Conservation (phyloP, 2,888 invertebrate genomes). For the Erebia aethiops region DNA sequence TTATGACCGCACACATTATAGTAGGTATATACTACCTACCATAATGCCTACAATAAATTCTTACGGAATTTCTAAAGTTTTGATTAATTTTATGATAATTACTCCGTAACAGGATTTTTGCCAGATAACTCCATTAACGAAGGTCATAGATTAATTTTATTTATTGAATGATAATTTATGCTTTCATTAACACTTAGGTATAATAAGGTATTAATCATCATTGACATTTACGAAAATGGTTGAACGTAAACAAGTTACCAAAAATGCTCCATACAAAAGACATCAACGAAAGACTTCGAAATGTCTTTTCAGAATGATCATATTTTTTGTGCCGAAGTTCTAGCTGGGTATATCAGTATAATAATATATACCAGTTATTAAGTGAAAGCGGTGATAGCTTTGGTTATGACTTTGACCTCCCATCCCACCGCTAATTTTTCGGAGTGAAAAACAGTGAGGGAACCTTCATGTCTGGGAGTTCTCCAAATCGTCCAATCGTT, state of each 20-base stretch:
- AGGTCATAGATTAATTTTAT: neutral
- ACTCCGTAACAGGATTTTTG: neutral
- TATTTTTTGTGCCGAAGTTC: neutral
- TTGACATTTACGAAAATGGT: conserved; percentile 12
- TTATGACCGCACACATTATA: too few species aligned
- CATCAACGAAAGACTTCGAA: neutral
- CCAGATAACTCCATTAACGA: neutral
- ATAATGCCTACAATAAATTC: too few species aligned
- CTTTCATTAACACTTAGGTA: neutral
- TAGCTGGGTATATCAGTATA: neutral
- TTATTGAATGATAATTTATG: neutral
- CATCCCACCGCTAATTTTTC: too few species aligned
- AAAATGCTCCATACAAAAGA: conserved; percentile 10
- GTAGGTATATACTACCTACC: too few species aligned
- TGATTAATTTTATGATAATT: neutral
- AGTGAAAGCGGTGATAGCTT: too few species aligned
- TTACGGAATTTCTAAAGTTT: neutral
- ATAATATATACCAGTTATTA: too few species aligned
- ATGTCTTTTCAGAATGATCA: neutral
- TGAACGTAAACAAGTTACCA: neutral
- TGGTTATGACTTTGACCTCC: too few species aligned
- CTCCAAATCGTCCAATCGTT: too few species aligned
- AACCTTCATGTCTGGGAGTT: too few species aligned
- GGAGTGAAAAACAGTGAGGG: too few species aligned
- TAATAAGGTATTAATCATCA: neutral